These are phyloP conservation scores for Hedya salicella DNA, from an alignment of 2,888 invertebrate species.

Conservation along the genomic window DNA sequence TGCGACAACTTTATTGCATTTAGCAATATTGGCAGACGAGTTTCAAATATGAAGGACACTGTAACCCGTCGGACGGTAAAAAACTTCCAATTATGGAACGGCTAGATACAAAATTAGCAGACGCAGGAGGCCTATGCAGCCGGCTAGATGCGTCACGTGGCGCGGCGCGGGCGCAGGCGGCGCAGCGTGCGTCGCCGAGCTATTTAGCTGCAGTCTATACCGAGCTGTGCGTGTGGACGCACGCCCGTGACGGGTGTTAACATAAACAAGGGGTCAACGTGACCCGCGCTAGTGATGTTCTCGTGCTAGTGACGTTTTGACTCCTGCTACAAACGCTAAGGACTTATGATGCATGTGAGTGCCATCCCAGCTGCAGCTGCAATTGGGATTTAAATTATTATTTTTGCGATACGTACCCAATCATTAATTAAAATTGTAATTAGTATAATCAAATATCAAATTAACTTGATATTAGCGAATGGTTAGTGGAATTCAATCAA, in stretches of 20 bases:
- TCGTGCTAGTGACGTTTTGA: constrained; percentile 68
- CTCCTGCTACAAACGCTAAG: constrained; percentile 56
- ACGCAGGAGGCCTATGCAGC: constrained; percentile 40
- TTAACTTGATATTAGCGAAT: constrained; percentile 5
- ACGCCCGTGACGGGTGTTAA: constrained; percentile 54
- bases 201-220: constrained; percentile 58
- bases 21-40: constrained; percentile 20
- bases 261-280: constrained; percentile 64
- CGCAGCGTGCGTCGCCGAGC: constrained; percentile 41
- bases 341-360: constrained; percentile 80
- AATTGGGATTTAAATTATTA: not conserved
- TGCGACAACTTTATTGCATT: constrained; percentile 19
- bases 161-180: constrained; percentile 48
- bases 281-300: constrained; percentile 70
- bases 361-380: constrained; percentile 37
- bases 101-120: constrained; percentile 41
- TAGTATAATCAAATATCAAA: not conserved
- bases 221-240: constrained; percentile 61
- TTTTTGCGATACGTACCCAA: too few species aligned
- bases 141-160: constrained; percentile 33
- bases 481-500: constrained; percentile 43
- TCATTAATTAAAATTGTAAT: not conserved
- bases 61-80: constrained; percentile 25
- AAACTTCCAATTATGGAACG: constrained; percentile 39
- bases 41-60: constrained; percentile 34